Percentiles rank a stretch among this genome's conserved stretches.
Evolutionary conservation across 2,113 vertebrate species (phyloP).

Genomic region (Eurystomus gularis): DNA sequence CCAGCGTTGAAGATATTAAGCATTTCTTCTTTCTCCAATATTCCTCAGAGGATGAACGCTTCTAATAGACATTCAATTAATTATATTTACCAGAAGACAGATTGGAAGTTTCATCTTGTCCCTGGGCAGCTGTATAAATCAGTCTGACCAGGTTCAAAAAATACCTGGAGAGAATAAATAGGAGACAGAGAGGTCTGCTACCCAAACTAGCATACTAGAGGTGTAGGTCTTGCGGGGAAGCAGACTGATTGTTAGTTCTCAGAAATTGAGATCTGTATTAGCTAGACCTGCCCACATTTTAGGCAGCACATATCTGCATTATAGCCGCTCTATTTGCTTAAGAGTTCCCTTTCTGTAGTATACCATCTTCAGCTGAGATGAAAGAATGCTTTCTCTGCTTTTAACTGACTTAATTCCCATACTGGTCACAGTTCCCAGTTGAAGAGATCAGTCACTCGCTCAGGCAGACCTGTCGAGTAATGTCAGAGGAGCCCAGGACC

Average conservation of each 20-base stretch:
- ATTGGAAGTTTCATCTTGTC: background rate
- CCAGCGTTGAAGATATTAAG: background rate
- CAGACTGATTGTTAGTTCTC: background rate
- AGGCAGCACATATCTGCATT: background rate
- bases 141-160: background rate
- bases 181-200: background rate
- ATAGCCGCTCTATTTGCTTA: background rate
- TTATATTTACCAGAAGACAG: background rate
- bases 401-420: background rate
- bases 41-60: background rate
- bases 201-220: background rate
- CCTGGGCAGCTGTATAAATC: background rate
- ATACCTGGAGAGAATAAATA: background rate
- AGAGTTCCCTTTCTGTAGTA: background rate
- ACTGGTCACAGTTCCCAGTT: background rate
- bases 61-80: background rate
- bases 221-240: background rate
- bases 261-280: background rate
- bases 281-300: background rate
- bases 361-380: background rate
- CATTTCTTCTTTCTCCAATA: background rate
- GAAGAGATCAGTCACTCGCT: background rate
- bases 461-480: background rate
- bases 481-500: background rate
- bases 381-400: background rate